Conservation (phyloP, 2,797 vertebrate species). For the Thripadectes ignobilis region DNA sequence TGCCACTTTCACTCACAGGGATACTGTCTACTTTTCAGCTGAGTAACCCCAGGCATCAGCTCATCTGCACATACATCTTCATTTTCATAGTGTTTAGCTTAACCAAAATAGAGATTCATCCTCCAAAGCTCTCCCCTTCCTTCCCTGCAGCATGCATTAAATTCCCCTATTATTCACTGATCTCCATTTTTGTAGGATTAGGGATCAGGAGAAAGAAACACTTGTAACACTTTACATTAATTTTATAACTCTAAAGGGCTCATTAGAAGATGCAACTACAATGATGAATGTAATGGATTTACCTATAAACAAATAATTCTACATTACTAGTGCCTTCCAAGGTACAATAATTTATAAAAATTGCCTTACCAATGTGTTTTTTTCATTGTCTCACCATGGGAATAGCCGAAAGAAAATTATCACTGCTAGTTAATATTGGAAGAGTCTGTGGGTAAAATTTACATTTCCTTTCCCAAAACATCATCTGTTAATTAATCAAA, state of each 20-base stretch:
- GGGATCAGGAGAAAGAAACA: not conserved
- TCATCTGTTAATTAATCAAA: not conserved
- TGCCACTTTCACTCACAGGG: not conserved
- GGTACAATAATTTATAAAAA: not conserved
- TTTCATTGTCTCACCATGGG: not conserved
- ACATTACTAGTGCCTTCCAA: conserved; percentile 4
- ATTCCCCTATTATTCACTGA: conserved; percentile 4
- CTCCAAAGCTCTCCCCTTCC: not conserved
- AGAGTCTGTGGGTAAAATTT: not conserved
- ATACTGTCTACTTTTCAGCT: not conserved
- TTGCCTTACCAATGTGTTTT: not conserved
- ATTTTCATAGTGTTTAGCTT: not conserved
- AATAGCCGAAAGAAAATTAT: conserved; percentile 17
- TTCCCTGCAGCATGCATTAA: not conserved
- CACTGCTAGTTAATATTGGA: not conserved
- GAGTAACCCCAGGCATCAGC: not conserved
- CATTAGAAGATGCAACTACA: not conserved
- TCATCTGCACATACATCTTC: not conserved
- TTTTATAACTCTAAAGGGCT: not conserved
- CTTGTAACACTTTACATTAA: not conserved
- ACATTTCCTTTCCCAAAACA: not conserved
- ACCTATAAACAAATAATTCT: conserved; percentile 14
- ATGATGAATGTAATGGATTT: not conserved
- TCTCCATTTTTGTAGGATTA: not conserved
- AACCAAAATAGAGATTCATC: not conserved